Percentiles rank a stretch among this genome's conserved stretches.
These are phyloP conservation scores for Delphinapterus leucas DNA, from an alignment of 2,113 vertebrate genomes.

Conservation along the genomic window DNA sequence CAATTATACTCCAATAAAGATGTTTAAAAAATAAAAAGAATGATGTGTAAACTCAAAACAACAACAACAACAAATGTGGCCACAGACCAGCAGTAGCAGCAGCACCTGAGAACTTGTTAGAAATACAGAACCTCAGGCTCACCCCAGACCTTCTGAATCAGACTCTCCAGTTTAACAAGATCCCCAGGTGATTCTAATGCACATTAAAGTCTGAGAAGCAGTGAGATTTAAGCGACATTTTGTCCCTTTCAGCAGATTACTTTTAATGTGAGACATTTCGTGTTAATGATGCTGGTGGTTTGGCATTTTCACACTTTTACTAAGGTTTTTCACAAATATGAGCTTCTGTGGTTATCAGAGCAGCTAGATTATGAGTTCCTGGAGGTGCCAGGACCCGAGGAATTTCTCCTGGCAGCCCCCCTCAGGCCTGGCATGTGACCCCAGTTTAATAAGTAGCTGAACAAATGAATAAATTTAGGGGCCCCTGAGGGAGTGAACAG, in stretches of 20 bases:
- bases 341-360: neutral
- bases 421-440: neutral
- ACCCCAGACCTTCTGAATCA: neutral
- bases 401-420: neutral
- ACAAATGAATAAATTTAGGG: neutral
- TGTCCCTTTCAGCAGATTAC: neutral
- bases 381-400: neutral
- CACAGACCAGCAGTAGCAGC: neutral
- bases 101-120: neutral
- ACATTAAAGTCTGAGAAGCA: neutral
- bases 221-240: neutral
- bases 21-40: too few species aligned
- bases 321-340: neutral
- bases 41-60: too few species aligned
- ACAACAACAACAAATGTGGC: too few species aligned
- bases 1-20: too few species aligned
- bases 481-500: neutral
- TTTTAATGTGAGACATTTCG: neutral
- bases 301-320: neutral
- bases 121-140: neutral
- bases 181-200: neutral
- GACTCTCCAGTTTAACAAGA: neutral
- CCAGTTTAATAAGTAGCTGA: conserved; percentile 2
- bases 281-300: neutral
- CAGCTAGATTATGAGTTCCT: neutral